A percentile compares a stretch with the other conserved stretches of the same genome.
Conservation (phyloP, 2,797 vertebrate genomes). For the Labeo calbasu region DNA sequence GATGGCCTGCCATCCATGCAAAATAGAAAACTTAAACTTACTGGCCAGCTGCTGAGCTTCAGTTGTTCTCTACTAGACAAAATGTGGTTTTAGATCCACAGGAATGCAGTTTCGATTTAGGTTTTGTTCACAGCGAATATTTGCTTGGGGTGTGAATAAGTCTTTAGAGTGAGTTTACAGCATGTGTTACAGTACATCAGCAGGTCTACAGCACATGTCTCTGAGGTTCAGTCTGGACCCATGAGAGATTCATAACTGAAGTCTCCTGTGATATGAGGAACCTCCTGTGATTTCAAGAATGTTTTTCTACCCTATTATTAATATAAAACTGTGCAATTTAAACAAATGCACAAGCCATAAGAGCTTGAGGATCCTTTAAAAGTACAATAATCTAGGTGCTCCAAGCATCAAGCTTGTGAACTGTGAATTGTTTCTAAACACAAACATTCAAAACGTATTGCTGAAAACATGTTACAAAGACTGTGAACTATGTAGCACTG, state of each 20-base stretch:
- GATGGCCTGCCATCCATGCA: neutral
- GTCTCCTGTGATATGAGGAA: slow-evolving; percentile 2
- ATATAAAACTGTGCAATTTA: neutral
- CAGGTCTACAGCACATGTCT: neutral
- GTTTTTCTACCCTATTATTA: neutral
- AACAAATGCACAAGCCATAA: neutral
- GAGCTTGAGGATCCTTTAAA: neutral
- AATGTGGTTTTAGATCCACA: neutral
- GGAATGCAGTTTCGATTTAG: neutral
- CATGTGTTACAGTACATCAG: neutral
- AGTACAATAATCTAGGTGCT: neutral
- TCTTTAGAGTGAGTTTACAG: neutral
- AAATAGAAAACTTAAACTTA: neutral
- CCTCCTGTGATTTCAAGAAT: neutral
- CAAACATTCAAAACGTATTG: too few species aligned
- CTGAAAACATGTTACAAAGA: too few species aligned
- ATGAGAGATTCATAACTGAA: neutral
- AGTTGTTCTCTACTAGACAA: neutral
- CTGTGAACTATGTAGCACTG: too few species aligned
- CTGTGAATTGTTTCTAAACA: too few species aligned
- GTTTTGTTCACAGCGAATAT: neutral
- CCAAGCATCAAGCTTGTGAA: neutral
- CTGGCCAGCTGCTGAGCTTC: neutral
- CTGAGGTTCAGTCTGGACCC: neutral
- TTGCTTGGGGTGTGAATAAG: neutral